Percentiles rank a stretch among this genome's conserved stretches.
These are phyloP conservation scores for Syncerus caffer DNA, from an alignment of 2,797 vertebrate species.

Conservation along the genomic window DNA sequence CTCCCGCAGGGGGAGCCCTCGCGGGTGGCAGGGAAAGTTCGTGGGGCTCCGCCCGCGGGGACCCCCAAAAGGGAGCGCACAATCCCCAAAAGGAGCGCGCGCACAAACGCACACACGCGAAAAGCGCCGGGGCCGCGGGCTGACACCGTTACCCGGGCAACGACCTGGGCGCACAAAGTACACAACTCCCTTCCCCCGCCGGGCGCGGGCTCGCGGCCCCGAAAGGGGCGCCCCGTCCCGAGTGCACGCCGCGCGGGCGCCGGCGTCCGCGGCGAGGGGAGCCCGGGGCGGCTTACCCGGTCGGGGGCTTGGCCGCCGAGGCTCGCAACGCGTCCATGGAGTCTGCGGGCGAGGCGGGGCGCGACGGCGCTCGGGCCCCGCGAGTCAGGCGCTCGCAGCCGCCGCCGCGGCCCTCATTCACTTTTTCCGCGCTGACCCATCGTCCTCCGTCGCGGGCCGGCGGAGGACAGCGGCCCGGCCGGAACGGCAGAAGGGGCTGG, in stretches of 20 bases:
- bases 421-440: constrained; percentile 60
- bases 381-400: constrained; percentile 26
- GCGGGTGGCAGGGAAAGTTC: background rate
- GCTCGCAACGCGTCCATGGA: constrained; percentile 77
- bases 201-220: background rate
- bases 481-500: background rate
- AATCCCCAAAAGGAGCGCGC: background rate
- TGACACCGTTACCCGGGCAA: constrained; percentile 47
- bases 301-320: constrained; percentile 78
- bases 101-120: background rate
- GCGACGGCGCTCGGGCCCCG: background rate
- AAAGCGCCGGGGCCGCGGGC: background rate
- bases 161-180: background rate
- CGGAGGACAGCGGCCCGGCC: background rate
- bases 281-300: constrained; percentile 74
- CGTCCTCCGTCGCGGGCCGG: constrained; percentile 33
- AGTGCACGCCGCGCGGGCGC: background rate
- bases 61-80: background rate
- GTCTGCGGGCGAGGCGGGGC: background rate
- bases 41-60: background rate
- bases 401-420: constrained; percentile 56
- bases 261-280: no score
- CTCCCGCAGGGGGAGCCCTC: background rate
- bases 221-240: background rate
- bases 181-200: background rate